These are phyloP conservation scores for Coccyzus lansbergi DNA, from an alignment of 2,797 vertebrate genomes.

Conservation along the genomic window DNA sequence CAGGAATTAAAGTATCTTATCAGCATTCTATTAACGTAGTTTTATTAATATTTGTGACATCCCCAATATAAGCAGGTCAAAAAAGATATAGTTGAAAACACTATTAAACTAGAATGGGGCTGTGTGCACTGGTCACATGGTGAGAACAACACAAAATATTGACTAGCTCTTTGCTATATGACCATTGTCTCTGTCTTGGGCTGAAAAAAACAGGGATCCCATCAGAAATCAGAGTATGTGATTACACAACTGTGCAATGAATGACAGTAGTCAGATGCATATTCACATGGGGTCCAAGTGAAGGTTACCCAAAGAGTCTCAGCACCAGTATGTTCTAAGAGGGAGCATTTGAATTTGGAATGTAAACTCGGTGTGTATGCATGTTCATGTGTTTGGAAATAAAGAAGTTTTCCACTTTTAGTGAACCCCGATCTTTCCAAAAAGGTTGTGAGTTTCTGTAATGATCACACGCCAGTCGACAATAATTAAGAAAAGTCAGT, in stretches of 20 bases:
- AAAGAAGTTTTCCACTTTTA: not conserved
- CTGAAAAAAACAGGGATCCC: not conserved
- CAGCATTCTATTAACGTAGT: not conserved
- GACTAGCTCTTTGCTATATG: not conserved
- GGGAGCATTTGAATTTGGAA: not conserved
- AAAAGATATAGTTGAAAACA: not conserved
- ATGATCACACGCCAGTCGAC: not conserved
- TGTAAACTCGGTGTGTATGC: fast-evolving
- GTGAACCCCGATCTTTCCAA: not conserved
- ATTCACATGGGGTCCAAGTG: not conserved
- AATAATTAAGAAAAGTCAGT: not conserved
- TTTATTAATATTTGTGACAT: not conserved
- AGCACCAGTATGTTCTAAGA: not conserved
- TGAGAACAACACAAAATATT: not conserved
- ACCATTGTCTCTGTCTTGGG: not conserved
- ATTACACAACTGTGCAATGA: not conserved
- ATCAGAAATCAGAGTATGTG: not conserved
- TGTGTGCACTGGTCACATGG: not conserved
- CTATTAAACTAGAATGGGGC: not conserved
- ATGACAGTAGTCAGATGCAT: not conserved
- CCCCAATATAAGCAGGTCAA: not conserved
- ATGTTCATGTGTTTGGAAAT: not conserved
- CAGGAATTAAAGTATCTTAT: not conserved
- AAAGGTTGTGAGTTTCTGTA: not conserved
- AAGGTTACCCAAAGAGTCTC: not conserved